Percentiles rank a stretch among this genome's conserved stretches.
phyloP scores from a whole-genome alignment of 2,888 invertebrate species.

The Apodemia duryi region DNA sequence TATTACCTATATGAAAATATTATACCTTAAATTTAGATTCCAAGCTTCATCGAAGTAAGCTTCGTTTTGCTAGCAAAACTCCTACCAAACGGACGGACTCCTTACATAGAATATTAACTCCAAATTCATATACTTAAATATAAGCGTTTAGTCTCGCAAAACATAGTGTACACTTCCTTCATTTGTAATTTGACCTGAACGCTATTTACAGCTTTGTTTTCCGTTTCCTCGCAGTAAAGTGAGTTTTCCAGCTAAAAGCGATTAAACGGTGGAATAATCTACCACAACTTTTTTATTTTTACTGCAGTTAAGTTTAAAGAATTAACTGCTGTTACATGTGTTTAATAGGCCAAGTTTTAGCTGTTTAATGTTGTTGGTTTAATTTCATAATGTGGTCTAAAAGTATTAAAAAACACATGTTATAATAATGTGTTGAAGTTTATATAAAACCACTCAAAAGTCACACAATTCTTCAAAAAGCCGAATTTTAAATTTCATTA shows the following conservation, averaged over 20 bases:
- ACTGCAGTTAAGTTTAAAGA: not conserved
- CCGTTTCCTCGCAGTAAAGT: not conserved
- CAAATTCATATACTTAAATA: no score
- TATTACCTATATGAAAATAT: no score
- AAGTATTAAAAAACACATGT: slow-evolving; percentile 3
- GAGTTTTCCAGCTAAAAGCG: not conserved
- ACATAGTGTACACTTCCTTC: not conserved
- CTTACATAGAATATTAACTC: no score
- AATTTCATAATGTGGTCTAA: not conserved
- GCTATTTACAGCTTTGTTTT: not conserved
- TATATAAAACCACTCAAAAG: no score
- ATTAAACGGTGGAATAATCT: not conserved
- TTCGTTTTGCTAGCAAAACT: no score
- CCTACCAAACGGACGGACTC: no score
- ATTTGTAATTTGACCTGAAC: not conserved
- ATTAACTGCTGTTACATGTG: not conserved
- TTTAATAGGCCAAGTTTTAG: not conserved
- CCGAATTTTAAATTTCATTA: no score
- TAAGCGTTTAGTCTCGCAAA: not conserved
- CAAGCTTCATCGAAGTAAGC: no score
- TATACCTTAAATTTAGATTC: no score
- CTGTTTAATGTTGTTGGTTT: not conserved
- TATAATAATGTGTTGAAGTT: not conserved
- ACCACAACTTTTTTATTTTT: slow-evolving; percentile 1
- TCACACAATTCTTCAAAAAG: no score